phyloP scores from a whole-genome alignment of 2,888 invertebrate genomes.

The Sussaba pulchella region DNA sequence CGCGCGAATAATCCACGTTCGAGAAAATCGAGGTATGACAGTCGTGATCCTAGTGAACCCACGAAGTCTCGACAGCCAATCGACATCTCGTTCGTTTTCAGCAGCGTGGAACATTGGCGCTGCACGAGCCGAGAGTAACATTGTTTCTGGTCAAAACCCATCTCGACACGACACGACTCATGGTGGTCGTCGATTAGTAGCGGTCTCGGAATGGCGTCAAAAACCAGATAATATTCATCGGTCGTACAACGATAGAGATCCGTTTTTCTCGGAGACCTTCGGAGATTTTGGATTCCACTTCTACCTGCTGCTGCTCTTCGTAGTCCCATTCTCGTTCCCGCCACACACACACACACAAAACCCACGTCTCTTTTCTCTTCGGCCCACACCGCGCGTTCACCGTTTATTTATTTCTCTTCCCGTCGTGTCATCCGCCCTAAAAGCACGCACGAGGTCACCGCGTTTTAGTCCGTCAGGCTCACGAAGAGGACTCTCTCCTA shows the following conservation, averaged over 20 bases:
- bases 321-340: conserved; percentile 3
- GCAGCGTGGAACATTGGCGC: conserved; percentile 32
- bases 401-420: conserved; percentile 22
- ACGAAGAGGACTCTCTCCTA: not conserved
- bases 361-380: too few species aligned
- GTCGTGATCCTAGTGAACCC: conserved; percentile 54
- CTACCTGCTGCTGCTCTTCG: conserved; percentile 43
- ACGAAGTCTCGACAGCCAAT: conserved; percentile 61
- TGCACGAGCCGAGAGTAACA: conserved; percentile 16
- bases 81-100: conserved; percentile 61
- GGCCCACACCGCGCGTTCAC: not conserved
- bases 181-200: not conserved
- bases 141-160: conserved; percentile 27
- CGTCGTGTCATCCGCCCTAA: not conserved
- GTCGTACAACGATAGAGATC: conserved; percentile 25
- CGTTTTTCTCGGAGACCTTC: not conserved
- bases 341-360: too few species aligned
- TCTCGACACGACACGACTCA: not conserved
- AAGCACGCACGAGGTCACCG: not conserved
- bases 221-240: conserved; percentile 44
- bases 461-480: not conserved
- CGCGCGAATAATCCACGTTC: too few species aligned
- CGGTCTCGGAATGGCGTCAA: conserved; percentile 35
- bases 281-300: conserved; percentile 27
- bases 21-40: conserved; percentile 46